A percentile compares a stretch with the other conserved stretches of the same genome.
Conservation (phyloP, 2,888 invertebrate species). For the Limnephilus auricula region DNA sequence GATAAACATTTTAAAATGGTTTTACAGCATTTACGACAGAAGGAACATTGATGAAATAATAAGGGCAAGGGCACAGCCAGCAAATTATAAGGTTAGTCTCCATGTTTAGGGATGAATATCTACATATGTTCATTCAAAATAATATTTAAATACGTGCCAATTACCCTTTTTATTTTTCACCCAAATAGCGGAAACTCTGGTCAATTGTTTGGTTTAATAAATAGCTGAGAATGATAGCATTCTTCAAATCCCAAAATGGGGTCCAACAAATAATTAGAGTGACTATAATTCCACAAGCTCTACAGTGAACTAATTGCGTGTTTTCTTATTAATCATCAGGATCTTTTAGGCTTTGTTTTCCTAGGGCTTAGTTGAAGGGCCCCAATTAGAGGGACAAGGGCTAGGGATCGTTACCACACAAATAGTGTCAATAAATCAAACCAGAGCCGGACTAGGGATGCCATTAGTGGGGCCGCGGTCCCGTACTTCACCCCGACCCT, state of each 20-base stretch:
- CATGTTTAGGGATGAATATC: background rate
- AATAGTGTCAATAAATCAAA: conserved; percentile 63
- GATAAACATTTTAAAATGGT: too few species aligned
- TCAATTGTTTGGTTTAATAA: background rate
- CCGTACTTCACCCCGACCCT: conserved; percentile 8
- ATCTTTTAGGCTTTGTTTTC: conserved; percentile 41
- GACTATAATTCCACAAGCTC: too few species aligned
- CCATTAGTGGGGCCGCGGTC: conserved; percentile 58
- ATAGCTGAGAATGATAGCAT: background rate
- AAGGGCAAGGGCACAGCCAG: too few species aligned
- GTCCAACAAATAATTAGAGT: background rate
- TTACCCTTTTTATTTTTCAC: background rate
- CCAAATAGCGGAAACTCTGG: background rate
- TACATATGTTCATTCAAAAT: background rate
- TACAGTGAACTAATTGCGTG: background rate
- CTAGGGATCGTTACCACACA: conserved; percentile 59
- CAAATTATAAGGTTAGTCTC: background rate
- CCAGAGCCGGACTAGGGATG: conserved; percentile 43
- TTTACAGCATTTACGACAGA: too few species aligned
- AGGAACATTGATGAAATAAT: too few species aligned
- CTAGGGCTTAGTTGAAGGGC: conserved; percentile 24
- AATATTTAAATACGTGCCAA: background rate
- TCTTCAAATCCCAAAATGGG: background rate
- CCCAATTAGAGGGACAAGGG: conserved; percentile 55
- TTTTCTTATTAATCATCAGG: conserved; percentile 23